phyloP scores from a whole-genome alignment of 2,888 invertebrate species.

The Oconnorella tubifera region DNA sequence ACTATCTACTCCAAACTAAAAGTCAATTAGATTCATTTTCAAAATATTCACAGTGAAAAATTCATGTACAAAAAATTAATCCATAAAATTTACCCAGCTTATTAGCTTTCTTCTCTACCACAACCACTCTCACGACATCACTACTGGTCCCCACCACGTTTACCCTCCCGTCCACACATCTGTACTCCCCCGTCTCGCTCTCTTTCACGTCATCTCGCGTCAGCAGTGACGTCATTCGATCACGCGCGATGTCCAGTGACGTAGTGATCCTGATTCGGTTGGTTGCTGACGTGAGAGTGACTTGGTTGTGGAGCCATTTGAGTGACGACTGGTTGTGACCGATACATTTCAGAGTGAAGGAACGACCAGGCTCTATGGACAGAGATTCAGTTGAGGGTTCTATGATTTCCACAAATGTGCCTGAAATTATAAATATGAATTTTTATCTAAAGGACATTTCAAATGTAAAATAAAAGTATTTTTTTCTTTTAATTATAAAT shows the following conservation, averaged over 20 bases:
- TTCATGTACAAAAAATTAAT: no score
- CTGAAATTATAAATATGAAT: no score
- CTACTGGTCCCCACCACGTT: background rate
- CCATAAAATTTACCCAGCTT: background rate
- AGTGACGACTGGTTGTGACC: background rate
- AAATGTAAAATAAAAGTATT: no score
- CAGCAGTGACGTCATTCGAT: conserved; percentile 11
- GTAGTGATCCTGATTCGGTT: conserved; percentile 10
- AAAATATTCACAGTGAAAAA: conserved; percentile 1
- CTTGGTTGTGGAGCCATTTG: conserved; percentile 9
- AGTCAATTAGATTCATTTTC: no score
- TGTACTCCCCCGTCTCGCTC: conserved; percentile 1
- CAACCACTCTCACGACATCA: background rate
- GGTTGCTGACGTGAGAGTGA: background rate
- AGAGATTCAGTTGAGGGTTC: conserved; percentile 1
- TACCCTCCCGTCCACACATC: conserved; percentile 3
- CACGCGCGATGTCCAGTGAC: conserved; percentile 7
- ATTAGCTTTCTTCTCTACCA: background rate
- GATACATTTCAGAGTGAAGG: conserved; percentile 11
- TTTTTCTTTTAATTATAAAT: no score
- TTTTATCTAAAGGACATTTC: no score
- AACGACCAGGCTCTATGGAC: background rate
- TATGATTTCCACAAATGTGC: background rate
- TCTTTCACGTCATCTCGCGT: background rate
- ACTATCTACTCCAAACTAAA: no score